Evolutionary conservation across 2,797 vertebrate genomes (phyloP).

Genomic region (Carduelis carduelis): DNA sequence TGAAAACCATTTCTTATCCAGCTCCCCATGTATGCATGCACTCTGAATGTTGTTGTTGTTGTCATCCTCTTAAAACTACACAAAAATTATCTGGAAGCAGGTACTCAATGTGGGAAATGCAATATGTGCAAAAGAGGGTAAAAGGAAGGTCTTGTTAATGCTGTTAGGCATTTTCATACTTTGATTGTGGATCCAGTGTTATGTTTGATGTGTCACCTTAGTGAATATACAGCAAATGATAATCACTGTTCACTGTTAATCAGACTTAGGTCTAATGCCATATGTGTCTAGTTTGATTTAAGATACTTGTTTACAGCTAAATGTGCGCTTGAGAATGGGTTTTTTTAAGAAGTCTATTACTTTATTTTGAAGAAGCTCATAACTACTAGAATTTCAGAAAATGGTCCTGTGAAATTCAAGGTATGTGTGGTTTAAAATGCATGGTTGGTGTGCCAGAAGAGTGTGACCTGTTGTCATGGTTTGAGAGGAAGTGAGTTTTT

Average conservation of each 20-base stretch:
- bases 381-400: not conserved
- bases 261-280: not conserved
- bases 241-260: not conserved
- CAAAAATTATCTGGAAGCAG: not conserved
- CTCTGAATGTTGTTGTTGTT: not conserved
- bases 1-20: not conserved
- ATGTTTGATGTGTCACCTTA: not conserved
- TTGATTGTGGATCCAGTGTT: not conserved
- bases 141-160: not conserved
- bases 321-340: not conserved
- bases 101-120: not conserved
- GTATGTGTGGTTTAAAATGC: not conserved
- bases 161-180: not conserved
- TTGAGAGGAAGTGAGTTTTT: no score
- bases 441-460: not conserved
- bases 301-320: not conserved
- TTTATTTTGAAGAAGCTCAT: not conserved
- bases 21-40: fast-evolving
- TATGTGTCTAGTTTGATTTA: not conserved
- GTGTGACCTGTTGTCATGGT: no score
- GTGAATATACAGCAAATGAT: not conserved
- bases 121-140: not conserved
- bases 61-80: not conserved
- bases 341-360: not conserved
- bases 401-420: not conserved